These are phyloP conservation scores for Cyclina sinensis DNA, from an alignment of 1,140 invertebrate genomes.

Conservation along the genomic window DNA sequence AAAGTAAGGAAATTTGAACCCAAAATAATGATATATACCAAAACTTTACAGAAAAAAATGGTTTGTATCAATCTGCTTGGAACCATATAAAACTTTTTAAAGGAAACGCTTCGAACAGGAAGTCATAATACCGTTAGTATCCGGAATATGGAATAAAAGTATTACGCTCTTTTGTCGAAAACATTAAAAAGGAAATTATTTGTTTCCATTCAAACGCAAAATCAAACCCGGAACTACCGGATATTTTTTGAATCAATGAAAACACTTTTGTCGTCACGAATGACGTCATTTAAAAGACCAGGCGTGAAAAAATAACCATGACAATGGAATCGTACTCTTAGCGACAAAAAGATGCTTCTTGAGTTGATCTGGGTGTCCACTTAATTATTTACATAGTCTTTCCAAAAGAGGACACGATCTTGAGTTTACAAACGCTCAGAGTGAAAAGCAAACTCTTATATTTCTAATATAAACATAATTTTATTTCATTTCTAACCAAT, in stretches of 20 bases:
- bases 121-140: too few species aligned
- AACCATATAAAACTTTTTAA: too few species aligned
- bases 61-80: too few species aligned
- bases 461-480: slow-evolving; percentile 50
- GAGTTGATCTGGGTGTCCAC: slow-evolving; percentile 18
- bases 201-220: too few species aligned
- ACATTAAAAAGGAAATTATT: too few species aligned
- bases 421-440: slow-evolving; percentile 53
- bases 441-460: slow-evolving; percentile 50
- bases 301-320: background rate
- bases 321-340: background rate
- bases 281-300: background rate
- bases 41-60: too few species aligned
- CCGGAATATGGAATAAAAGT: too few species aligned
- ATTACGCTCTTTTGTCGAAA: too few species aligned
- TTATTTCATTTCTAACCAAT: slow-evolving; percentile 56
- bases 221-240: too few species aligned
- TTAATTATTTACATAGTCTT: slow-evolving; percentile 34
- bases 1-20: slow-evolving; percentile 11
- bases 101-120: too few species aligned
- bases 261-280: background rate
- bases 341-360: slow-evolving; percentile 24
- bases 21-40: background rate
- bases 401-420: slow-evolving; percentile 33
- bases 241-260: background rate